Base-by-base conservation (phyloP, 2,797 vertebrate genomes). In the Dermochelys coriacea region DNA sequence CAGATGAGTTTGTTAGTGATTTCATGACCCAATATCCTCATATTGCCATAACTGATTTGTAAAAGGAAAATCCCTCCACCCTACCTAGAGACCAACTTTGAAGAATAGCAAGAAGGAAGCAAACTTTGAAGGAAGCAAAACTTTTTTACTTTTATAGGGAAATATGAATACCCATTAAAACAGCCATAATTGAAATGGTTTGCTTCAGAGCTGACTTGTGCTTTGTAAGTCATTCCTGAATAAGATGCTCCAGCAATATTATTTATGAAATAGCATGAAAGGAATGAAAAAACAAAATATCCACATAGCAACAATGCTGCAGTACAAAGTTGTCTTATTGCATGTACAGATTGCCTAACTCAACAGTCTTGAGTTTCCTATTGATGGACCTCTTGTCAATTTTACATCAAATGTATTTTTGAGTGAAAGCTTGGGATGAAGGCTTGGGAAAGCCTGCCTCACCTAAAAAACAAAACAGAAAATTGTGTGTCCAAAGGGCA, bases 371-470 rank as follows among this genome's bases (percentile, higher is more conserved):
- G 80, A 92, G 84, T 57, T 87, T 88, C 79, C 64, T 84, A 92
- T 94, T 81, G 77, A 61, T 85, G 45, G 75, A 37, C 23, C 6
- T 31, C 84, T 91, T 88, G 95, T 88, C 80, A 77, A 19, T 83
- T 93, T 94, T 93, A 94, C 75, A 91, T 93, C 88, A 96, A 96
- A 97, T 95, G 94, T 64, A 89, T 78, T 96, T 84, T 89, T 93
- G n/a, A 57, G 94, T 93, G 89, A 97, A 96, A 96, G 78, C n/a
- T n/a, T n/a, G n/a, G n/a, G 96, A 95, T 55, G 14, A 91, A 91
- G 71, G 91, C 61, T 49, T 91, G 79, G 84, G 84, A 89, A 90
- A 91, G 51, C 45, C 34, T 95, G 71, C 68, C 19, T 94, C n/a
- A 25, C 3, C 79, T 89, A 64, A 85, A 21, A 93, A 94, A 77